Evolutionary conservation across 1,140 invertebrate genomes (phyloP).

Genomic region (Dendrolimus punctatus): DNA sequence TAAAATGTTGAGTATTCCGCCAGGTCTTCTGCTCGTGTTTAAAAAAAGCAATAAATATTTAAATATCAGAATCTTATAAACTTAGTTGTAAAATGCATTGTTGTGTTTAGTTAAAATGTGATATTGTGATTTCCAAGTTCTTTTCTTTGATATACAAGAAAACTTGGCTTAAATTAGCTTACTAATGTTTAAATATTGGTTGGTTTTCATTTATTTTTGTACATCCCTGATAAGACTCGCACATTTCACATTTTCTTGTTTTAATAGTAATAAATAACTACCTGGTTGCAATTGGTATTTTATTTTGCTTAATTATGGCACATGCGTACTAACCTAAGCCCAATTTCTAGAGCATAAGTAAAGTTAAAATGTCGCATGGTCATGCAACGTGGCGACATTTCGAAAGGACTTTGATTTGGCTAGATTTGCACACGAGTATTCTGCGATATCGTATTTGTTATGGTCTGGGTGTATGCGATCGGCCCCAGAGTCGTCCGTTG

Average conservation of each 20-base stretch:
- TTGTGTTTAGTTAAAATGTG: conserved; percentile 64
- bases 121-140: conserved; percentile 54
- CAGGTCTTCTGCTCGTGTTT: conserved; percentile 20
- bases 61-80: conserved; percentile 32
- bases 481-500: too few relatives aligned
- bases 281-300: conserved; percentile 40
- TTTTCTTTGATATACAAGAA: conserved; percentile 33
- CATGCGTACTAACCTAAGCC: too few relatives aligned
- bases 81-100: conserved; percentile 30
- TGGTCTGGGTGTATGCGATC: too few relatives aligned
- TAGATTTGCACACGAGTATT: too few relatives aligned
- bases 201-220: conserved; percentile 67
- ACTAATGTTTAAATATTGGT: conserved; percentile 52
- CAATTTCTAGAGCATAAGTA: too few relatives aligned
- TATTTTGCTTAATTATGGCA: conserved; percentile 13
- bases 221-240: conserved; percentile 54
- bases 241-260: conserved; percentile 57
- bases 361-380: too few relatives aligned
- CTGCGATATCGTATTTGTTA: too few relatives aligned
- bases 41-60: conserved; percentile 39
- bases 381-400: too few relatives aligned
- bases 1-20: conserved; percentile 30
- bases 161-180: conserved; percentile 51
- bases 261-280: conserved; percentile 57
- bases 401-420: too few relatives aligned